Evolutionary conservation across 2,888 invertebrate genomes (phyloP).

Genomic region (Trissoscelio sp.): DNA sequence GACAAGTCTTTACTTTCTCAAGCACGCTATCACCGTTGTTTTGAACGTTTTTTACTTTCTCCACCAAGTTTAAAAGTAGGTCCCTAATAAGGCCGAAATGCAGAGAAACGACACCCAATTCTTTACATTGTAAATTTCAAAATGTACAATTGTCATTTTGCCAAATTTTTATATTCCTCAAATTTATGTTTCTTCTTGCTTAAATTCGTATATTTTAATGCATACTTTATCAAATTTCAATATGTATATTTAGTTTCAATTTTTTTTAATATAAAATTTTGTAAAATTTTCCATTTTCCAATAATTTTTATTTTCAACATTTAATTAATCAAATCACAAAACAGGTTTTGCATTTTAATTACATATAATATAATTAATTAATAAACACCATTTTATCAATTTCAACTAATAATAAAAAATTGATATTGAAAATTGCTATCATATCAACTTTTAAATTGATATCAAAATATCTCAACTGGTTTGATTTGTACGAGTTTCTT

Average conservation of each 20-base stretch:
- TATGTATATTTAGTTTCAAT: too few relatives aligned
- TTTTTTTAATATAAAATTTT: too few relatives aligned
- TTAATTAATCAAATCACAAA: too few relatives aligned
- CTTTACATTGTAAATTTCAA: conserved; percentile 45
- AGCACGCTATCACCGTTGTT: conserved; percentile 76
- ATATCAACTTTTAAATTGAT: neutral
- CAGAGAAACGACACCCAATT: conserved; percentile 62
- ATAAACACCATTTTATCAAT: neutral
- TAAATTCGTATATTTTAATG: too few relatives aligned
- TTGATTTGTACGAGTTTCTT: neutral
- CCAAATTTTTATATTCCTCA: conserved; percentile 1
- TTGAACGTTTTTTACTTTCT: conserved; percentile 79
- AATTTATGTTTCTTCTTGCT: too few relatives aligned
- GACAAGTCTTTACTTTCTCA: conserved; percentile 79
- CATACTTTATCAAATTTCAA: too few relatives aligned
- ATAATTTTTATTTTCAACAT: too few relatives aligned
- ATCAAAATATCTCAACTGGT: neutral
- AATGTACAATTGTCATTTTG: conserved; percentile 15
- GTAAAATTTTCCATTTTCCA: too few relatives aligned
- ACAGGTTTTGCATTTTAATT: too few relatives aligned
- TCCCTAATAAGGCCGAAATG: conserved; percentile 78
- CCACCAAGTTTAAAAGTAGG: conserved; percentile 80
- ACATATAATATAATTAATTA: neutral
- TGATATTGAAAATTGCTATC: neutral
- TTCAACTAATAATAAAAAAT: neutral